Evolutionary conservation across 2,113 vertebrate species (phyloP).

Genomic region (Nothocercus nigrocapillus): DNA sequence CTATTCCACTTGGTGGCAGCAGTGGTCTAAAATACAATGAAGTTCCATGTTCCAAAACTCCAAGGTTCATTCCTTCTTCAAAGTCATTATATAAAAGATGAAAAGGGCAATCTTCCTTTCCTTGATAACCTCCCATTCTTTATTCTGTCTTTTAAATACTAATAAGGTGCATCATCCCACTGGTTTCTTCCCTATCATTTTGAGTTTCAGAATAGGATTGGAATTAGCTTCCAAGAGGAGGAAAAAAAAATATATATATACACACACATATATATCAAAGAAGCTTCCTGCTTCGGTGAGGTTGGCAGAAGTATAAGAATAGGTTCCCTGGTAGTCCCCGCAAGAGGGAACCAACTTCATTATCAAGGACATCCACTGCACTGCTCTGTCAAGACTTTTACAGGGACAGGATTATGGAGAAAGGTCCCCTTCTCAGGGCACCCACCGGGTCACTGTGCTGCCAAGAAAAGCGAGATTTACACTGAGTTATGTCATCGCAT

Average conservation of each 20-base stretch:
- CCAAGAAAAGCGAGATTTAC: background rate
- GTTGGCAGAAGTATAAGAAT: background rate
- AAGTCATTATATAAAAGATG: background rate
- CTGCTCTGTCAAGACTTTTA: background rate
- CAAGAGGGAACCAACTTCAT: background rate
- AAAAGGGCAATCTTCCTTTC: background rate
- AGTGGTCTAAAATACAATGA: conserved; percentile 32
- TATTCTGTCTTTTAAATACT: background rate
- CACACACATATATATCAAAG: background rate
- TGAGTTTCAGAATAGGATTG: background rate
- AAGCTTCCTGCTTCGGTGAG: background rate
- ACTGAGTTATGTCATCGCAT: background rate
- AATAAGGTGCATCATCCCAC: background rate
- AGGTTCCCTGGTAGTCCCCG: background rate
- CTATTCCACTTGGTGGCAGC: conserved; percentile 65
- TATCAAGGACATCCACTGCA: background rate
- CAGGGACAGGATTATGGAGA: background rate
- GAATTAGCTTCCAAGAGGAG: background rate
- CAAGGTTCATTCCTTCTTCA: background rate
- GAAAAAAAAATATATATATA: no score
- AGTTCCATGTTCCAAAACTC: background rate
- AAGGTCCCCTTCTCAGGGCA: background rate
- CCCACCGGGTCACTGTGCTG: background rate
- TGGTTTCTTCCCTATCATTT: background rate
- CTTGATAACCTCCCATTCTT: background rate